Evolutionary conservation across 2,797 vertebrate genomes (phyloP), one percentile per base, ranked within the genome.

Genomic region (Acanthiza pusilla): DNA sequence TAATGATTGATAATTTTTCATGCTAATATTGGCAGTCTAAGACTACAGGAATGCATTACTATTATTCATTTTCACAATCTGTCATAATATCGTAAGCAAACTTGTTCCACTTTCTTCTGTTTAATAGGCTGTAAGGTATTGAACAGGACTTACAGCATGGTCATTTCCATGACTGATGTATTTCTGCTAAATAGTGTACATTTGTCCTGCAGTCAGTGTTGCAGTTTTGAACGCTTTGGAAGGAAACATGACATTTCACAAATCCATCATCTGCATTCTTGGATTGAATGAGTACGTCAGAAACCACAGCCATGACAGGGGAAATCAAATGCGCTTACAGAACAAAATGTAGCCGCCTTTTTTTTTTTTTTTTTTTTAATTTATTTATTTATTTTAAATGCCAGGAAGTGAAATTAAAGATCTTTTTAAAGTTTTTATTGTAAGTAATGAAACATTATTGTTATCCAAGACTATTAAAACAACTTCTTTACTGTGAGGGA

Each of bases 81-180:
- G 93, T 94, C 74, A 85, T 90, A 96, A 66, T 94, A 92, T 94
- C 54, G 22, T 84, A 94, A 94, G 77, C 63, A 97, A 97, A 98
- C 95, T 97, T 97, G 36, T 91, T 96, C 95, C 40, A 4, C 67
- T 92, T 97, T 85, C 68, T 93, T 97, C 91, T 97, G 91, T 97
- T 97, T 97, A 98, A 97, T 97, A 97, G 96, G 85, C 91, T 98
- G 95, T 96, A 97, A 97, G 93, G 77, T 97, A 97, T 92, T 96
- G 97, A 97, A 94, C 93, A 89, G 76, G 93, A 88, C 93, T 94
- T 93, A 61, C 78, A 91, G 84, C 12, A 70, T 93, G 66, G 58
- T 97, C 94, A 93, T 97, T 97, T 97, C 83, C 60, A 68, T 97
- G 97, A 97, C 73, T 97, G 89, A 97, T 97, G 63, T 54, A 83